Conservation (phyloP, 2,797 vertebrate genomes). For the Cephalopachus bancanus region DNA sequence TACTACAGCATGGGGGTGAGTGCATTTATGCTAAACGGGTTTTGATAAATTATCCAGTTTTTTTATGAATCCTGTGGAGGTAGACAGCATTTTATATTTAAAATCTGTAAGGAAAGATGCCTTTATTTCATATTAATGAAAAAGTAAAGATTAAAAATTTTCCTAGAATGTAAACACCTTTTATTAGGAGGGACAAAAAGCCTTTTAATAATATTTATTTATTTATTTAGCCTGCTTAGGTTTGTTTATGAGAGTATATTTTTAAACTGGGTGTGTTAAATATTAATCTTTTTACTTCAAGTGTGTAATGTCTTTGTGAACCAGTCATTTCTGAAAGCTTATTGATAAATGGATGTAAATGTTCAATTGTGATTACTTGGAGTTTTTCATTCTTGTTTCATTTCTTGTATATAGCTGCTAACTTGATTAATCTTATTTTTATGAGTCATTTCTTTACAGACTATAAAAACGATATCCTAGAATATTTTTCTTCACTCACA, state of each 20-base stretch:
- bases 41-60: slow-evolving; percentile 81
- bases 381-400: slow-evolving; percentile 71
- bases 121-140: slow-evolving; percentile 69
- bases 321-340: slow-evolving; percentile 79
- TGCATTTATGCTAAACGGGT: slow-evolving; percentile 82
- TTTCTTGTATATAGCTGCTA: slow-evolving; percentile 73
- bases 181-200: slow-evolving; percentile 78
- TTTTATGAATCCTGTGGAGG: slow-evolving; percentile 74
- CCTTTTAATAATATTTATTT: slow-evolving; percentile 76
- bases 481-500: slow-evolving; percentile 82
- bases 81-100: slow-evolving; percentile 75
- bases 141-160: slow-evolving; percentile 72
- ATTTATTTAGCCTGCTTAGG: slow-evolving; percentile 74
- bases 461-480: slow-evolving; percentile 74
- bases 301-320: slow-evolving; percentile 61
- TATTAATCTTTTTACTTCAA: slow-evolving; percentile 75
- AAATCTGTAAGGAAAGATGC: slow-evolving; percentile 69
- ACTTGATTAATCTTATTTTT: slow-evolving; percentile 74
- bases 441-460: slow-evolving; percentile 74
- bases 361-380: slow-evolving; percentile 52
- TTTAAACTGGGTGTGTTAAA: slow-evolving; percentile 64
- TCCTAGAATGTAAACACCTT: slow-evolving; percentile 74
- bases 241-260: slow-evolving; percentile 64
- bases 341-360: slow-evolving; percentile 74
- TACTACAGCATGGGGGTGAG: slow-evolving; percentile 93